Percentiles rank a stretch among this genome's conserved stretches.
These are phyloP conservation scores for Cliona cf. orientalis DNA, from an alignment of 37 sponge, comb jelly and placozoan genomes.

Conservation along the genomic window DNA sequence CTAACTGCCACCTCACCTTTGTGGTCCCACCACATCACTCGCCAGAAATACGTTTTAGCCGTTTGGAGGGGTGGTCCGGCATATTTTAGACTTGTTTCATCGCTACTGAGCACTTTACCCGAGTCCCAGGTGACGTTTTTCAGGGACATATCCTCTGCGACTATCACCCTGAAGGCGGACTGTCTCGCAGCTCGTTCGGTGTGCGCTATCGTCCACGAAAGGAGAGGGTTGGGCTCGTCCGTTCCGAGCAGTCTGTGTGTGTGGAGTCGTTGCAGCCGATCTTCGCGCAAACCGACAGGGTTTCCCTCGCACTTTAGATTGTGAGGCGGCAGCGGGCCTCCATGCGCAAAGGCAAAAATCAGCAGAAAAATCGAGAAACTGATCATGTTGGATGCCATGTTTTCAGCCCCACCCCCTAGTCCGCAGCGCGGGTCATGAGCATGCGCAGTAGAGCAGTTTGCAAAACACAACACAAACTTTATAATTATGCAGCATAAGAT, in stretches of 20 bases:
- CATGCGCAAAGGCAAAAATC: no score
- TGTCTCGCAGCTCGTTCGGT: constrained; percentile 42
- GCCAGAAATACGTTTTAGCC: constrained; percentile 34
- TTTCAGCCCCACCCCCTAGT: no score
- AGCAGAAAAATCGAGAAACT: no score
- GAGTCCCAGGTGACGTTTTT: constrained; percentile 44
- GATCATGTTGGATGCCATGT: no score
- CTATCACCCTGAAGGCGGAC: constrained; percentile 38
- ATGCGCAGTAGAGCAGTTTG: no score
- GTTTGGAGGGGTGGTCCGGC: constrained; percentile 45
- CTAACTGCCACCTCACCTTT: constrained; percentile 25
- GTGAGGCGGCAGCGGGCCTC: constrained; percentile 19
- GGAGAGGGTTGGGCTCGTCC: constrained; percentile 40
- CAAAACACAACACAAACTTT: no score
- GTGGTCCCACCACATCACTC: constrained; percentile 69
- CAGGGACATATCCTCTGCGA: constrained; percentile 8
- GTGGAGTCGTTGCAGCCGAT: background rate
- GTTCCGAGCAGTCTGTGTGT: constrained; percentile 30
- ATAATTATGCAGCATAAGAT: no score
- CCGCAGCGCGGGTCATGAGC: no score
- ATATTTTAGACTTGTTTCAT: background rate
- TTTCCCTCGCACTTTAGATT: constrained; percentile 40
- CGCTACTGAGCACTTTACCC: constrained; percentile 37
- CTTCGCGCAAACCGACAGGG: constrained; percentile 2
- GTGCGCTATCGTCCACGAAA: constrained; percentile 72